Evolutionary conservation across 2,113 vertebrate genomes (phyloP).

Genomic region (Antechinus flavipes): DNA sequence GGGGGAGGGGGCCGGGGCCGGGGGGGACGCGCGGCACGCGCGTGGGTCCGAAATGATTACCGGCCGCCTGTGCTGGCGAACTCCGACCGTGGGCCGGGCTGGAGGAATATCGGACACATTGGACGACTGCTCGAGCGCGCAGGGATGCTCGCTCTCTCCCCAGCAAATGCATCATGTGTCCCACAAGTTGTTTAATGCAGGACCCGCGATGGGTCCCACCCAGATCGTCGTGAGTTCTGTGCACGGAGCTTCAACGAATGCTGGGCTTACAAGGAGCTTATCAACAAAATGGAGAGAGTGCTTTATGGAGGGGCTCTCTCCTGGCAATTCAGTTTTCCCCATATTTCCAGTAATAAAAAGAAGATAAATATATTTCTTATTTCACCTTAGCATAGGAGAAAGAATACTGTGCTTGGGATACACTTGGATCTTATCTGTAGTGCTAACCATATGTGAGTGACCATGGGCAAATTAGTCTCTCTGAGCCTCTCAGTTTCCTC

Average conservation of each 20-base stretch:
- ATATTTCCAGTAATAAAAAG: not conserved
- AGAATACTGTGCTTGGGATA: not conserved
- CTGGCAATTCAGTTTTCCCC: fast-evolving
- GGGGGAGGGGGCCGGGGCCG: not conserved
- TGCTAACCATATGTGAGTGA: not conserved
- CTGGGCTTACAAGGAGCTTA: not conserved
- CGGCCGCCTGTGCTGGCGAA: conserved; percentile 78
- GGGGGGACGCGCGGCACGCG: conserved; percentile 78
- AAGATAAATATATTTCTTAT: not conserved
- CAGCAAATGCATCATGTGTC: conserved; percentile 67
- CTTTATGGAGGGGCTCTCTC: not conserved
- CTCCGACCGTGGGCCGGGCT: conserved; percentile 79
- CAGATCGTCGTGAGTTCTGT: fast-evolving
- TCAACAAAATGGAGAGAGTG: not conserved
- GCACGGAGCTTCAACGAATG: fast-evolving
- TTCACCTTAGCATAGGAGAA: not conserved
- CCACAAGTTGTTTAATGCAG: conserved; percentile 50
- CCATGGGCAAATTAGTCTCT: not conserved
- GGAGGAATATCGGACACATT: conserved; percentile 81
- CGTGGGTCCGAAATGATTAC: conserved; percentile 81
- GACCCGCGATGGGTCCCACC: not conserved
- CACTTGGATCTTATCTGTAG: not conserved
- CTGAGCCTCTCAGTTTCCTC: not conserved
- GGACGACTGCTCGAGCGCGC: conserved; percentile 83
- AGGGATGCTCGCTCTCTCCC: conserved; percentile 80